These are phyloP conservation scores for Aphelinus atriplicis DNA, from an alignment of 1,140 invertebrate genomes.

Conservation along the genomic window DNA sequence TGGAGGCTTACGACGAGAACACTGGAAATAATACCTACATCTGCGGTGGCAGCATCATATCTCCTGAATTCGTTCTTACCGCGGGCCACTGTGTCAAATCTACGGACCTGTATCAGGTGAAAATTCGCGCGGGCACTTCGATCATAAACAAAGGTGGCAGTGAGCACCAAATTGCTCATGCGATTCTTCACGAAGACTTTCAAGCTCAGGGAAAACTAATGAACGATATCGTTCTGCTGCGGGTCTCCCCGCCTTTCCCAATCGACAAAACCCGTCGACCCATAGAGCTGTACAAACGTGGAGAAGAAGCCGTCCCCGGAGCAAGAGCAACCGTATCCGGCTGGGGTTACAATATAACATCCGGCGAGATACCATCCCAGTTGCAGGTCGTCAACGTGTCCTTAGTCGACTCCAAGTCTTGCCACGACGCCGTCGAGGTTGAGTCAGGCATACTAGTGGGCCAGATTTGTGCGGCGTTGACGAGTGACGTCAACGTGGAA, in stretches of 20 bases:
- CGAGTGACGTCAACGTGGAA: too few species aligned
- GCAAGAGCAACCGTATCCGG: background rate
- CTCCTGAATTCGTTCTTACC: background rate
- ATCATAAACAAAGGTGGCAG: background rate
- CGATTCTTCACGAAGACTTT: background rate
- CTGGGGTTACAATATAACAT: too few species aligned
- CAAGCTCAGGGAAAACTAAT: background rate
- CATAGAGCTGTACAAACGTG: background rate
- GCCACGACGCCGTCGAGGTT: too few species aligned
- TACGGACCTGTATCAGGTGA: background rate
- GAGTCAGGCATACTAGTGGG: too few species aligned
- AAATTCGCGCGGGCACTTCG: background rate
- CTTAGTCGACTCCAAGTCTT: too few species aligned
- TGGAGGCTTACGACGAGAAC: too few species aligned
- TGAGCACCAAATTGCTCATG: background rate
- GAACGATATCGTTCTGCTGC: background rate
- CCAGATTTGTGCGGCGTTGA: too few species aligned
- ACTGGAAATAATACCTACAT: background rate
- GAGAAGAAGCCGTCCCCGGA: background rate
- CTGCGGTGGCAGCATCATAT: background rate
- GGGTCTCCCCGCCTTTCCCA: background rate
- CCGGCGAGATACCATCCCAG: too few species aligned
- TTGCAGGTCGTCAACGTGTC: too few species aligned
- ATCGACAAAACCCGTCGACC: background rate
- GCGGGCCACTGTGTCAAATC: background rate